Evolutionary conservation across 92 coral and sea anemone genomes (phyloP), one percentile per base, ranked within the genome.

Genomic region (Epizoanthus scotinus): DNA sequence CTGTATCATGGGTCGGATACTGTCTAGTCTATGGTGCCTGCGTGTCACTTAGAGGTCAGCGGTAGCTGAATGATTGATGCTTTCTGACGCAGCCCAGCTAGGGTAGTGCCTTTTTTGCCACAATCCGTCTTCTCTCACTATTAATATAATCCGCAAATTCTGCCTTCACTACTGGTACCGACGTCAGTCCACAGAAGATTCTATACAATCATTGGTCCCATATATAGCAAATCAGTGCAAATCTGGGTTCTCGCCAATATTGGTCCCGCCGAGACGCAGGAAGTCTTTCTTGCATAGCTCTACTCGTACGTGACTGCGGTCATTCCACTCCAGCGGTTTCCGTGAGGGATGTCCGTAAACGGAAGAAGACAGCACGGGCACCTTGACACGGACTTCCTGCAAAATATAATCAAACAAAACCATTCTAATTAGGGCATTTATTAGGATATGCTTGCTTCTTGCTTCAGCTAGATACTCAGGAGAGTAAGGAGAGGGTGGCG

Each of bases 281-380:
- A 96, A 96, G 75, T 96, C 99, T 65, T 93, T 93, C 70, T 96
- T 96, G 79, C 99, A 96, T 40, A 90, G 79, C 63, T 96, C 96
- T 14, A 96, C 98, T 20, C 94, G 79, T 26, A 93, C 98, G 88
- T 96, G 99, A 70, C 90, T 89, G 72, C 99, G 93, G 82, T 93
- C 99, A 69, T 84, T 84, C 63, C 81, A 86, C 65, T 96, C 99
- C n/a, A 96, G 91, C 64, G 98, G 94, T 24, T 75, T 61, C 34
- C 90, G 82, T 1, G 55, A 44, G 5, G 98, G 98, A 68, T 96
- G 99, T 22, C 99, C 99, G 78, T 93, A 91, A n/a, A 87, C 50
- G 8, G 99, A 96, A 13, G 98, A 93, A 4, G 98, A 93, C 10
- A 93, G 84, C 28, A 53, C 82, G 0, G 99, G 99, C 1, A 96